These are phyloP conservation scores for Daktulosphaira vitifoliae DNA, from an alignment of 1,140 invertebrate species.

Conservation along the genomic window DNA sequence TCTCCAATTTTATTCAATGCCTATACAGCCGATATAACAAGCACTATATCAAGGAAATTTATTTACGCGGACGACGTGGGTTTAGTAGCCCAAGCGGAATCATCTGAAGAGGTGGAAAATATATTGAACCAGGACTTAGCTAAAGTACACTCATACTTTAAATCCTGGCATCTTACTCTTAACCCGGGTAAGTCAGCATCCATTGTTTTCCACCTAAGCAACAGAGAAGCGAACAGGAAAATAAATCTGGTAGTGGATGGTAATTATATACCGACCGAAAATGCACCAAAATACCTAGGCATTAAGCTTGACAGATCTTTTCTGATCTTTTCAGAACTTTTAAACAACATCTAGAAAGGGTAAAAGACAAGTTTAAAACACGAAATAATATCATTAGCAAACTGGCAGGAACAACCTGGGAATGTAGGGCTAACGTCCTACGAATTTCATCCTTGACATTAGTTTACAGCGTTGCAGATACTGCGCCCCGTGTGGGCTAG, in stretches of 20 bases:
- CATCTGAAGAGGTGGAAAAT: not conserved
- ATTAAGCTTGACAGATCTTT: not conserved
- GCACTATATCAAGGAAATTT: not conserved
- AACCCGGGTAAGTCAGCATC: slow-evolving; percentile 11
- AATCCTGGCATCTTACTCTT: slow-evolving; percentile 1
- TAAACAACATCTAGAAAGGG: not conserved
- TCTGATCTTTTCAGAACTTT: no score
- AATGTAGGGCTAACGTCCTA: not conserved
- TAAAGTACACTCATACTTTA: slow-evolving; percentile 1
- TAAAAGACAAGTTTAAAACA: not conserved
- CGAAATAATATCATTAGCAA: not conserved
- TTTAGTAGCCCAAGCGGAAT: not conserved
- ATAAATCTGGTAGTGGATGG: not conserved
- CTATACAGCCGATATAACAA: not conserved
- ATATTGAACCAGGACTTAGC: not conserved
- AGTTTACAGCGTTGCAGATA: not conserved
- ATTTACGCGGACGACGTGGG: not conserved
- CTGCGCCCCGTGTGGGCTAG: not conserved
- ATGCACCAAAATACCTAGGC: not conserved
- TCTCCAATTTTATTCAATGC: not conserved
- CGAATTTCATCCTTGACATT: not conserved
- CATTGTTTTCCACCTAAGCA: not conserved
- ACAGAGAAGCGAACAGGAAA: not conserved
- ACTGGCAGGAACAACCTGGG: not conserved
- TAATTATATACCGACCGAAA: not conserved